These are phyloP conservation scores for Paradoxurus hermaphroditus DNA, from an alignment of 2,113 vertebrate species.

Conservation along the genomic window DNA sequence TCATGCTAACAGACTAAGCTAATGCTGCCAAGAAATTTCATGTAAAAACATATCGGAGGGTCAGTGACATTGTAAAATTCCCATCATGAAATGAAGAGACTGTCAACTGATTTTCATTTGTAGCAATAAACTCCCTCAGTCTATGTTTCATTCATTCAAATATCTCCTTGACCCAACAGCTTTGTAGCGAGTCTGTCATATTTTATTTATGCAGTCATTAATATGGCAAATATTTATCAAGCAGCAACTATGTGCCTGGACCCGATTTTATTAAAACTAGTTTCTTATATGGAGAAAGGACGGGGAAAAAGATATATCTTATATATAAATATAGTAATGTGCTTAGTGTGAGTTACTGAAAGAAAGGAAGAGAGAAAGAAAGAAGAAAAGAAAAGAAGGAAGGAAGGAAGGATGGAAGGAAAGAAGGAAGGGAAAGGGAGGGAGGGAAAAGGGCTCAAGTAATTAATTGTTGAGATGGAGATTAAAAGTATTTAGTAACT, in stretches of 20 bases:
- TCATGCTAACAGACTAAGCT: conserved; percentile 13
- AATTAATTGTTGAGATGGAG: neutral
- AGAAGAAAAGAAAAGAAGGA: too few species aligned
- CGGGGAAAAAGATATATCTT: neutral
- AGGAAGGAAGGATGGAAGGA: neutral
- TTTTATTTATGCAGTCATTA: conserved; percentile 67
- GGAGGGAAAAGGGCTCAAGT: neutral
- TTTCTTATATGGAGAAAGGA: neutral
- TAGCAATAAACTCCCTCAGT: conserved; percentile 34
- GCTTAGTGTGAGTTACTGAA: neutral
- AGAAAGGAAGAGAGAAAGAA: too few species aligned
- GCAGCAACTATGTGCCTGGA: neutral
- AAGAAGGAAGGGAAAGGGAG: too few species aligned
- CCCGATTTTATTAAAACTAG: conserved; percentile 37
- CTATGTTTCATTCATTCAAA: conserved; percentile 48
- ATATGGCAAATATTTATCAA: conserved; percentile 63
- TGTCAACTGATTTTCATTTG: conserved; percentile 7
- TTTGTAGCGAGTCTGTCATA: conserved; percentile 28
- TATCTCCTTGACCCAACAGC: conserved; percentile 43
- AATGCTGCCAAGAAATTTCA: conserved; percentile 40
- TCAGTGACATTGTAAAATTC: conserved; percentile 48
- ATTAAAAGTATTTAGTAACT: neutral
- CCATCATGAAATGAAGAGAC: conserved; percentile 27
- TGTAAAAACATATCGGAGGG: conserved; percentile 31
- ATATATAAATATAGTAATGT: too few species aligned